Conservation (phyloP, 2,797 vertebrate species). For the Betta splendens region DNA sequence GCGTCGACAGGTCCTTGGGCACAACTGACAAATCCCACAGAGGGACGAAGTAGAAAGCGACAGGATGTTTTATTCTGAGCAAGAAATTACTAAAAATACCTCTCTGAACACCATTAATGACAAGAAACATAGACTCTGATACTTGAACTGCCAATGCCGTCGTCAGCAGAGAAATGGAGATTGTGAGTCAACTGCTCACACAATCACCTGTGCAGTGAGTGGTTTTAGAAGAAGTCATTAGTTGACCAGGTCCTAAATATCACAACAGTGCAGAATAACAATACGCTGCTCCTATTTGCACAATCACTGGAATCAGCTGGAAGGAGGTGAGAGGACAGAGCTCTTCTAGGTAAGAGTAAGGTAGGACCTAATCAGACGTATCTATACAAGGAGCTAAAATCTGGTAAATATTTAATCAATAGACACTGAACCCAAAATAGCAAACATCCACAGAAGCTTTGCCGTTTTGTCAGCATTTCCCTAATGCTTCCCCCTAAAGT, state of each 20-base stretch:
- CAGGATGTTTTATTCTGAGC: slow-evolving; percentile 18
- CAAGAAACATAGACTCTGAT: slow-evolving; percentile 21
- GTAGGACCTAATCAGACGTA: not conserved
- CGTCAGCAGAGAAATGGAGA: too few species aligned
- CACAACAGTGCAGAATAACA: slow-evolving; percentile 33
- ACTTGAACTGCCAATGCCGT: slow-evolving; percentile 16
- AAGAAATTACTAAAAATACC: slow-evolving; percentile 11
- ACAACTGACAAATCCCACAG: slow-evolving; percentile 23
- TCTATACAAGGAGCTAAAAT: slow-evolving; percentile 6
- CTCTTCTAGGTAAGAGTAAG: slow-evolving; percentile 28
- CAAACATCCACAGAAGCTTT: not conserved
- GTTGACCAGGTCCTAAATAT: slow-evolving; percentile 39
- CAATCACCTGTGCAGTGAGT: too few species aligned
- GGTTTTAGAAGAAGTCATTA: slow-evolving; percentile 31
- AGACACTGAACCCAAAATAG: not conserved
- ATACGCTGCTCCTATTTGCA: slow-evolving; percentile 25
- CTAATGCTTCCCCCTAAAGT: not conserved
- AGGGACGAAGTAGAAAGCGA: slow-evolving; percentile 11
- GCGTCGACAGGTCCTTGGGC: slow-evolving; percentile 31
- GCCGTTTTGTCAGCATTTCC: not conserved
- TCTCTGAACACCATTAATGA: slow-evolving; percentile 10
- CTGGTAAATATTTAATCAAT: slow-evolving; percentile 11
- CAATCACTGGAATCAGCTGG: slow-evolving; percentile 23
- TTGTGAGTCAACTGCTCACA: too few species aligned
- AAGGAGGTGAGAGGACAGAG: slow-evolving; percentile 21